A percentile compares a stretch with the other conserved stretches of the same genome.
Evolutionary conservation across 1,140 invertebrate species (phyloP).

Genomic region (Druon quercuslanigerum): DNA sequence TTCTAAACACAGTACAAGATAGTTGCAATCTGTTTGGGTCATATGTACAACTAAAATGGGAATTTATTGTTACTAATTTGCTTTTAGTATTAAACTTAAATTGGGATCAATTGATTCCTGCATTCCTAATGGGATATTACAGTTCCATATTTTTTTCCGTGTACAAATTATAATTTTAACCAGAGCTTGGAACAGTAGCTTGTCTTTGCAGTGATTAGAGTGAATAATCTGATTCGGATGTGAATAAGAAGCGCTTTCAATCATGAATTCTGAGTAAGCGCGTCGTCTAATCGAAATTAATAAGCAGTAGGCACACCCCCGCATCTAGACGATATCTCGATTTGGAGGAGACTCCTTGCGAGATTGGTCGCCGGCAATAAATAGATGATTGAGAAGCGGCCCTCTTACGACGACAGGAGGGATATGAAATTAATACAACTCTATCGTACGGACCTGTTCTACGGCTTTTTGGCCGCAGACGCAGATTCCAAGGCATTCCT

Average conservation of each 20-base stretch:
- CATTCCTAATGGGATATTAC: too few species aligned
- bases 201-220: too few species aligned
- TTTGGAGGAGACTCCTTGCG: slow-evolving; percentile 39
- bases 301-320: slow-evolving; percentile 57
- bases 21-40: too few species aligned
- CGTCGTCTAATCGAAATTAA: slow-evolving; percentile 62
- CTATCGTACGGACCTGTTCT: slow-evolving; percentile 35
- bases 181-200: too few species aligned
- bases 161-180: too few species aligned
- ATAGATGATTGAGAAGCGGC: slow-evolving; percentile 64
- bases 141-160: too few species aligned
- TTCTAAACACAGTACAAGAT: too few species aligned
- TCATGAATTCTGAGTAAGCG: slow-evolving; percentile 15
- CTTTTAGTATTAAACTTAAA: too few species aligned
- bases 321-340: slow-evolving; percentile 65
- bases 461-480: slow-evolving; percentile 34
- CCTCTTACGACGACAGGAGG: slow-evolving; percentile 56
- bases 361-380: slow-evolving; percentile 65
- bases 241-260: not conserved
- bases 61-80: too few species aligned
- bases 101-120: too few species aligned
- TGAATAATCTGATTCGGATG: not conserved
- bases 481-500: slow-evolving; percentile 64
- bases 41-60: too few species aligned
- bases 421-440: slow-evolving; percentile 72